Base-by-base conservation (phyloP, 2,113 vertebrate species). In the Engystomops pustulosus region DNA sequence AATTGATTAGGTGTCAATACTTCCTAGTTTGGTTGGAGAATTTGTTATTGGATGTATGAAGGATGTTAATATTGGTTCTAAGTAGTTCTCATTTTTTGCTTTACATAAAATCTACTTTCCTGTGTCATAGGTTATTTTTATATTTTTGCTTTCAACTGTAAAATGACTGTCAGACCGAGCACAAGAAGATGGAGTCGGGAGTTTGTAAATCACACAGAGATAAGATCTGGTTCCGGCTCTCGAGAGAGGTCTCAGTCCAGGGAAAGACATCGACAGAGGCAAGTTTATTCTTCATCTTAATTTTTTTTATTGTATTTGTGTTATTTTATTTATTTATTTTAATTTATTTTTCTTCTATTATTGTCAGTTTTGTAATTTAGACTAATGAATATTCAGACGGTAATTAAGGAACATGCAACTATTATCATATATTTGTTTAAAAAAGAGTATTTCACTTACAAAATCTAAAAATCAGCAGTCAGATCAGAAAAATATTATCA, bases 201-300 rank as follows among this genome's bases (percentile, higher is more conserved):
- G 32, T 69, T 84, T 78, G 11, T 84, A 18, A 60, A 60, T 78
- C 82, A 55, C 7, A 68, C 72, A 67, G 82, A 78, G 6, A n/a
- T 67, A 30, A 62, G 82, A 70, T 55, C 74, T 3, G 20, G 20
- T 67, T 77, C 74, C n/a, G 51, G 53, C 17, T 84, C 82, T 25
- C 72, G 74, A 47, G 82, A 84, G 32, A 84, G 82, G 62, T 84
- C 82, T 17, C 82, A 84, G 2, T 84, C 82, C 62, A 84, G 82
- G 49, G 82, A 84, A 69, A 53, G 82, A 70, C 58, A 74, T 11
- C 32, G 47, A 34, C 74, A 84, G 68, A 78, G 82, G 82, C 60
- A 84, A 70, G 82, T 68, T 53, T 25, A 36, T 25, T 58, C 10
- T 38, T 38, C 17, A 47, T 74, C 44, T 30, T 11, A 25, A 15